Conservation (phyloP, 2,797 vertebrate species). For the Melanotaenia trifasciata region DNA sequence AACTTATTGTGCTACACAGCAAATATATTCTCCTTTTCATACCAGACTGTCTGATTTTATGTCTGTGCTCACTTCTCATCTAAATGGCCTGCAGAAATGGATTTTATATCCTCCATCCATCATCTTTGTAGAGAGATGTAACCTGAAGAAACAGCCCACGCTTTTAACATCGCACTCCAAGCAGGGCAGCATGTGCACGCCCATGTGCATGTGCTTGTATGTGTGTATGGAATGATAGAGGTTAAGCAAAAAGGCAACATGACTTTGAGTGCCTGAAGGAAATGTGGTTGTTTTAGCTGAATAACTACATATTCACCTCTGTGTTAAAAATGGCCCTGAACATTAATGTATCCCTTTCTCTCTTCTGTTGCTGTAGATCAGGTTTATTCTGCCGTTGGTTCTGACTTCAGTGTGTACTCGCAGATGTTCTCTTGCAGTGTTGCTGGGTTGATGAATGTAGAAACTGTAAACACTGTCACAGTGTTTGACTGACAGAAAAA, state of each 20-base stretch:
- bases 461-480: neutral
- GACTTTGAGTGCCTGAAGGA: constrained; percentile 55
- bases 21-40: neutral
- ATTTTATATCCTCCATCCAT: constrained; percentile 71
- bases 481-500: constrained; percentile 9
- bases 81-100: constrained; percentile 60
- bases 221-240: constrained; percentile 55
- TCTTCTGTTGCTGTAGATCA: neutral
- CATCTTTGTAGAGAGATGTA: constrained; percentile 65
- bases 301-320: constrained; percentile 30
- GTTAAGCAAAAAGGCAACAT: constrained; percentile 67
- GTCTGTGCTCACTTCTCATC: constrained; percentile 42
- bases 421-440: neutral
- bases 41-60: neutral
- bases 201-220: neutral
- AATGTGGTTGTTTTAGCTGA: constrained; percentile 30
- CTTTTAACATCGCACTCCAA: constrained; percentile 20
- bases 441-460: neutral
- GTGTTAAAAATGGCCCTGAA: constrained; percentile 41
- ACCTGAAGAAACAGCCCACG: constrained; percentile 66
- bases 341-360: constrained; percentile 22
- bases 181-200: constrained; percentile 1
- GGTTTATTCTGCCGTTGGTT: constrained; percentile 4
- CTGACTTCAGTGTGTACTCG: neutral
- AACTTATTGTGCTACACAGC: neutral